Evolutionary conservation across 2,797 vertebrate genomes (phyloP), one percentile per base, ranked within the genome.

Genomic region (Onychomys arenicola): DNA sequence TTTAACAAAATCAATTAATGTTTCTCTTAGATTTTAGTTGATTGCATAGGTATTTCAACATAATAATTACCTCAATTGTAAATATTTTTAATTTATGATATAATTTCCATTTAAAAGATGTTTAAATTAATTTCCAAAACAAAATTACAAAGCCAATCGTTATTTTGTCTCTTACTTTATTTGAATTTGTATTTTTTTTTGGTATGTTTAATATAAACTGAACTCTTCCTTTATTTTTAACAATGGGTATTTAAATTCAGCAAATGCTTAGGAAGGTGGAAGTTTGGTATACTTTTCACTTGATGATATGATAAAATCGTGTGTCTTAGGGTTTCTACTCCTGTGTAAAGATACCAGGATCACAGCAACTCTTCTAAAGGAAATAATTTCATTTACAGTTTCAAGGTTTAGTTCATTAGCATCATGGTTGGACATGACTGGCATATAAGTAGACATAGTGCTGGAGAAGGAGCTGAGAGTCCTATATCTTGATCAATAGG

Each of bases 71-170:
- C 90, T 43, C 34, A 87, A 4, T 4, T 90, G 69, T 65, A 67
- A 19, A 49, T 90, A 7, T 49, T 85, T 87, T 61, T 27, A 57
- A 49, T 21, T 94, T 93, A 89, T 13, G 78, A 83, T 43, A 73
- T 23, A 57, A 69, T 0, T 19, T 4, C 4, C 1, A 21, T 55
- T 32, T 76, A 40, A 52, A 77, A 34, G 49, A 83, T 63, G 9
- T 88, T 84, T 84, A 43, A 90, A 89, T 27, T 49, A 57, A 88
- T 93, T 82, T 88, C 27, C 3, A 85, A 34, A 91, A 69, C 8
- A 93, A 46, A 40, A 27, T 49, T 87, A 59, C 0, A 27, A 40
- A 84, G 27, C n/a, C 76, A 86, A 69, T 8, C 9, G 57, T 46
- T 85, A 76, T 46, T 40, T 69, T 52, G 2, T 25, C 19, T 17